Evolutionary conservation across 2,888 invertebrate genomes (phyloP).

Genomic region (Ophraella communa): DNA sequence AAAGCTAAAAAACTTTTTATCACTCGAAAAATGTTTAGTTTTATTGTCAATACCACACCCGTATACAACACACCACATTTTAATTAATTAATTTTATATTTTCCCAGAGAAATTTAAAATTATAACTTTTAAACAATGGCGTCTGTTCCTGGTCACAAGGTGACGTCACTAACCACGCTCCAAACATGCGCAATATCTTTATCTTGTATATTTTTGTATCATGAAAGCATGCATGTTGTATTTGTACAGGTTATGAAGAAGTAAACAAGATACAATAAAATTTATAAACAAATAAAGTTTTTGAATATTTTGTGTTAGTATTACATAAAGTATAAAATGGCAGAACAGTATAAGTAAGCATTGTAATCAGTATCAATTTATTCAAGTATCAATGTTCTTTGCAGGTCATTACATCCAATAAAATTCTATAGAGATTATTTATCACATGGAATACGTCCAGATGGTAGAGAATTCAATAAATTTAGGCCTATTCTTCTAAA

Average conservation of each 20-base stretch:
- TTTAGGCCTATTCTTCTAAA: conserved; percentile 73
- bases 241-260: background rate
- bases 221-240: no score
- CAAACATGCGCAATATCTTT: no score
- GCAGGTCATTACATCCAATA: conserved; percentile 75
- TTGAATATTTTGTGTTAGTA: background rate
- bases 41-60: no score
- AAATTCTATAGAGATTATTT: conserved; percentile 80
- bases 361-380: background rate
- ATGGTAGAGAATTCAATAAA: conserved; percentile 75
- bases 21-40: no score
- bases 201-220: no score
- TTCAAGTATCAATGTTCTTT: conserved; percentile 43
- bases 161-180: no score
- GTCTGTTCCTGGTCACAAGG: no score
- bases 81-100: no score
- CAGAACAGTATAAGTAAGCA: conserved; percentile 51
- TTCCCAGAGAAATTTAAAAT: no score
- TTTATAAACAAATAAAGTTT: background rate
- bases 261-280: background rate
- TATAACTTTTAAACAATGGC: no score
- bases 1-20: no score
- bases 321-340: conserved; percentile 9
- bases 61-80: no score
- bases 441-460: conserved; percentile 74